Base-by-base conservation (phyloP, 1,140 invertebrate species). In the Heliothis virescens region DNA sequence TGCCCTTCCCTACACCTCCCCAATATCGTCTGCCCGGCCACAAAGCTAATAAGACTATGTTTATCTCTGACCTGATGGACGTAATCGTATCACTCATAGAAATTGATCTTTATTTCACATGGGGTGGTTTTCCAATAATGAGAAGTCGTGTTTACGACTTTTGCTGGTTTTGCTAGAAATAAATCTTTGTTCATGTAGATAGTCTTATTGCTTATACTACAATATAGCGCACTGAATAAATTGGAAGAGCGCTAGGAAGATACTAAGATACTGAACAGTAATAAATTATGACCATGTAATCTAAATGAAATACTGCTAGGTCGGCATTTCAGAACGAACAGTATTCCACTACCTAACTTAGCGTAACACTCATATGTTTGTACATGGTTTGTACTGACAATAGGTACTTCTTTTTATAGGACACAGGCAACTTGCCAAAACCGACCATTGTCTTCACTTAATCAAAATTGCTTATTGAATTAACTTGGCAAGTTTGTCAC, bases 1-100 rank as follows among this genome's bases (percentile, higher is more conserved):
- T 65, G 60, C 60, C 74, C 47, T 18, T 18, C 74, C 41, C 74
- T n/a, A 4, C 34, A n/a, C 69, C 50, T 41, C 50, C 69, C 53
- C 18, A 65, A 67, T 71, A 29, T 41, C 26, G 29, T 53, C 34
- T n/a, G 29, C 69, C 29, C 11, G 26, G 47, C 52, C 50, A 41
- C 29, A 55, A 72, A 57, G 16, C 18, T 72, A 72, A 72, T 55
- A 55, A 34, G n/a, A 72, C n/a, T 72, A 16, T 48, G n/a, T 16
- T 67, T 67, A 26, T 55, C 21, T 71, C 12, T 69, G 52, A 12
- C 7, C 26, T 34, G 55, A 34, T 72, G 10, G 12, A 29, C 2
- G 12, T 5, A 53, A 9, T 9, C 15, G 21, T 26, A 9, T 16
- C 10, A n/a, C 0, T 60, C 57, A 13, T 29, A 18, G 26, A 60